Evolutionary conservation across 2,797 vertebrate genomes (phyloP), one percentile per base, ranked within the genome.

Genomic region (Meriones psammophilus): DNA sequence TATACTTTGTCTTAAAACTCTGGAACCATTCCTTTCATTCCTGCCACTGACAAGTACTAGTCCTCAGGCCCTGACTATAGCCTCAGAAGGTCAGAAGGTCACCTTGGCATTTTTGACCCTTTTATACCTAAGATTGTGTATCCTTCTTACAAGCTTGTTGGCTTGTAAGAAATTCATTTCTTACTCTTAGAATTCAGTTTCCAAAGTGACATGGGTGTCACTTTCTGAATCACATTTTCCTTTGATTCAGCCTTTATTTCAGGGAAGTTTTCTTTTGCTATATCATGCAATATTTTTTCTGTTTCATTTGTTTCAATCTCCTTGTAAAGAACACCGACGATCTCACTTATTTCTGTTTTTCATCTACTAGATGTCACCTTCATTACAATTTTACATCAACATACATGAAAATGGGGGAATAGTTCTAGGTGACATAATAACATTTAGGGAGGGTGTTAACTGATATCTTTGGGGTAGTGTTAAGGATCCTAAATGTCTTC

Each of bases 201-300:
- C 91, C 46, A 1, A 30, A 33, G 30, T 17, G 14, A 0, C 9
- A 0, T 3, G 1, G 14, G n/a, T 22, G 18, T 20, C 54, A 64
- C 24, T 5, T 76, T 54, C 33, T 62, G 20, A 36, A 4, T 20
- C 64, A 3, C 17, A 5, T 54, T 58, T 74, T 68, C 20, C 54
- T 79, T 88, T n/a, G 50, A 10, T 39, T 58, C 36, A 83, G 64
- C 3, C 68, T 13, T 91, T 64, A 54, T 4, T 64, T 79, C 64
- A 50, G 5, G 60, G 50, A 92, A 74, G 36, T 95, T 92, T 96
- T 97, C 96, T 96, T 97, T n/a, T 0, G 1, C 85, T 94, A 81
- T 73, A 69, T 97, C 87, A n/a, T 42, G 56, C 58, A 88, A 66
- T 87, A 91, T 88, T 87, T 97, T 97, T 88, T 62, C 56, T 66